These are phyloP conservation scores for Caenorhabditis zanzibari DNA, from an alignment of 2,888 invertebrate genomes.

Conservation along the genomic window DNA sequence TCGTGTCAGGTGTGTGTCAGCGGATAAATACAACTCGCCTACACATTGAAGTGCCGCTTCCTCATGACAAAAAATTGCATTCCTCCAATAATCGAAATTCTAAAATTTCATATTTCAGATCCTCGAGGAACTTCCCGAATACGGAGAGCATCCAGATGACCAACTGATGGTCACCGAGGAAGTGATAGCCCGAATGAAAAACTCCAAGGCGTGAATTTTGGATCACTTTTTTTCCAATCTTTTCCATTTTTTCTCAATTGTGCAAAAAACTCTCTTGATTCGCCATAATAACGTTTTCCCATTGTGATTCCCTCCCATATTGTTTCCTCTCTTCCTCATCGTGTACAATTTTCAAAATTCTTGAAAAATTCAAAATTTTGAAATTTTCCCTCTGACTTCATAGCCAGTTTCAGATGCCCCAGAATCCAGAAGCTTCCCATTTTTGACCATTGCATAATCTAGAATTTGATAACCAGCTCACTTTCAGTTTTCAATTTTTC, in stretches of 20 bases:
- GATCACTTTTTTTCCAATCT: no score
- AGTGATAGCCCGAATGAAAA: slow-evolving; percentile 65
- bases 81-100: no score
- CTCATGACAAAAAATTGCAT: no score
- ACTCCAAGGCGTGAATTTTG: slow-evolving; percentile 16
- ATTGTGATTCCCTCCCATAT: not conserved
- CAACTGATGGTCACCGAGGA: slow-evolving; percentile 66
- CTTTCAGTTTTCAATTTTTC: slow-evolving; percentile 3
- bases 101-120: slow-evolving; percentile 64
- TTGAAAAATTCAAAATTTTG: not conserved
- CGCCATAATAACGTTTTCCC: slow-evolving; percentile 42
- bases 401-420: slow-evolving; percentile 15
- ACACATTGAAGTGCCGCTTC: no score
- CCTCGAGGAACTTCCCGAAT: slow-evolving; percentile 69
- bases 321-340: not conserved
- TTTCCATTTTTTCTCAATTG: not conserved
- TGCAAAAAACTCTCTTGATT: slow-evolving; percentile 4
- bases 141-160: slow-evolving; percentile 68
- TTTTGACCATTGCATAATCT: slow-evolving; percentile 36
- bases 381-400: slow-evolving; percentile 5
- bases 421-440: not conserved
- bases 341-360: slow-evolving; percentile 7
- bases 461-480: slow-evolving; percentile 6
- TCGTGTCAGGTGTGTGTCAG: no score
- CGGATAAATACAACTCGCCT: no score